phyloP scores from a whole-genome alignment of 2,797 vertebrate species.

The Channallabes apus region DNA sequence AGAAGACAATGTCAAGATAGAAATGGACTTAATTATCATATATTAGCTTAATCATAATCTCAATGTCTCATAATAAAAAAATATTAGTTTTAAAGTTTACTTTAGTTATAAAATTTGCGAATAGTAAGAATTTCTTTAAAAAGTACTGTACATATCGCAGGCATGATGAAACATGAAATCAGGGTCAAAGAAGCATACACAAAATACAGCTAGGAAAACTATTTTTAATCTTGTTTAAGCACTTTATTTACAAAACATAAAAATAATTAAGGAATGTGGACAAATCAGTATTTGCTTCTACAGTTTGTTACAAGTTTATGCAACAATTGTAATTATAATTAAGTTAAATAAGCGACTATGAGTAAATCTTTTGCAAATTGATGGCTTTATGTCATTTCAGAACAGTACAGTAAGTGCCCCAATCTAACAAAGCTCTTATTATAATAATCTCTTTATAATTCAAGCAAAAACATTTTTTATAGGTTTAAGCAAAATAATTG shows the following conservation, averaged over 20 bases:
- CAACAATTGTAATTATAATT: not conserved
- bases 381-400: too few species aligned
- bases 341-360: too few species aligned
- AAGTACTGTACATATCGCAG: too few species aligned
- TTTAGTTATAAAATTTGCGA: too few species aligned
- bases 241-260: conserved; percentile 70
- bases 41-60: too few species aligned
- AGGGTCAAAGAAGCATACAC: not conserved
- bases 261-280: not conserved
- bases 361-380: too few species aligned
- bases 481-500: too few species aligned
- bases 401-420: not conserved
- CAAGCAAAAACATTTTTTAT: not conserved
- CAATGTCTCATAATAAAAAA: not conserved
- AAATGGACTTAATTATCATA: not conserved
- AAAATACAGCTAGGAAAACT: not conserved
- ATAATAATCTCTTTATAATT: not conserved
- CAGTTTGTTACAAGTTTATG: not conserved
- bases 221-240: conserved; percentile 71
- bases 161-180: too few species aligned
- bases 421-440: not conserved
- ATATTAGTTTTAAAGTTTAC: not conserved
- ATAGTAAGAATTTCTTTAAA: too few species aligned
- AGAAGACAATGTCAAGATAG: not conserved
- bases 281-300: not conserved